Evolutionary conservation across 1,140 invertebrate genomes (phyloP).

Genomic region (Lasioglossum albipes): DNA sequence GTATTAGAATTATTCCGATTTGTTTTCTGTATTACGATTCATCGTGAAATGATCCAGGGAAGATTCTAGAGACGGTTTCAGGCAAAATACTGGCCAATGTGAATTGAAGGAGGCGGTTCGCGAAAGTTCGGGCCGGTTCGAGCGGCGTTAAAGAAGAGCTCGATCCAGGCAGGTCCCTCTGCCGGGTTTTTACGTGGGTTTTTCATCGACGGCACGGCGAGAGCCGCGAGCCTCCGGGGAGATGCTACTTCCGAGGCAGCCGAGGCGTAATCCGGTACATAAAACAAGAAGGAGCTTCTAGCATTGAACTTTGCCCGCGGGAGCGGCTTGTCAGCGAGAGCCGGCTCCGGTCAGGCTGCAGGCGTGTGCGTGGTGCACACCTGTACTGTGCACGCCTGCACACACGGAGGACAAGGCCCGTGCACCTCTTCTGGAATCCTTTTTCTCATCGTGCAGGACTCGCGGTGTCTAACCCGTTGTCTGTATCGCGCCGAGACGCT

Average conservation of each 20-base stretch:
- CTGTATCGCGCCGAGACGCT: slow-evolving; percentile 49
- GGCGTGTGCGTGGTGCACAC: slow-evolving; percentile 10
- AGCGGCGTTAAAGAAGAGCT: slow-evolving; percentile 31
- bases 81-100: too few relatives aligned
- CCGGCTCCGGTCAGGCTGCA: slow-evolving; percentile 14
- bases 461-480: slow-evolving; percentile 10
- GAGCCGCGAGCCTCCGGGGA: slow-evolving; percentile 37
- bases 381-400: slow-evolving; percentile 16
- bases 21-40: too few relatives aligned
- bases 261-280: slow-evolving; percentile 61
- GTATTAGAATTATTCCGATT: too few relatives aligned
- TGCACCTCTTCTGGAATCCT: slow-evolving; percentile 12
- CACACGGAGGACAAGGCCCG: not conserved
- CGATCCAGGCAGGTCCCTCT: slow-evolving; percentile 7
- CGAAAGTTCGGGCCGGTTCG: too few relatives aligned
- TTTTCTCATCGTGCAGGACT: not conserved
- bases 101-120: too few relatives aligned
- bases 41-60: not conserved
- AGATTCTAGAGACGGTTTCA: too few relatives aligned
- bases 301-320: slow-evolving; percentile 65
- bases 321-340: slow-evolving; percentile 57
- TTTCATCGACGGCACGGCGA: slow-evolving; percentile 4
- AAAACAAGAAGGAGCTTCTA: slow-evolving; percentile 61
- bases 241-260: slow-evolving; percentile 52
- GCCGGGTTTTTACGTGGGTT: slow-evolving; percentile 19